phyloP scores from a whole-genome alignment of 1,140 invertebrate genomes.

The Zaprionus ghesquierei region DNA sequence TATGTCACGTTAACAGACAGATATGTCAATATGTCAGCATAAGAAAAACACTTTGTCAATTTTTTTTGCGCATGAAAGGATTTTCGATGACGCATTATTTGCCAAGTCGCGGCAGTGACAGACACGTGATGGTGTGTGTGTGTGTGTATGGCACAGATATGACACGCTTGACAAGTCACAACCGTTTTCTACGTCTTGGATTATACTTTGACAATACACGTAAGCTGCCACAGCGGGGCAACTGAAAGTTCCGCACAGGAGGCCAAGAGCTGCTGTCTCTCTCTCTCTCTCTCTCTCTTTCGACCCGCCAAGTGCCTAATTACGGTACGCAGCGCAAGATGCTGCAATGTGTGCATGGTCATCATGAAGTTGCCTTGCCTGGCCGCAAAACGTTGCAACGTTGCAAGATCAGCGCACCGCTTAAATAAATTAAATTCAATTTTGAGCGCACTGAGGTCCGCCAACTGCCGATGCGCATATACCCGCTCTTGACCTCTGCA shows the following conservation, averaged over 20 bases:
- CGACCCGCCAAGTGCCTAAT: slow-evolving; percentile 9
- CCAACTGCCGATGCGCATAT: slow-evolving; percentile 41
- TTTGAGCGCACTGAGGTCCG: slow-evolving; percentile 51
- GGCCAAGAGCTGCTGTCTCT: background rate
- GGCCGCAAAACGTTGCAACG: background rate
- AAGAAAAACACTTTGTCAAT: background rate
- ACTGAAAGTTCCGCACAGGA: background rate
- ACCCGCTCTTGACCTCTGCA: slow-evolving; percentile 39
- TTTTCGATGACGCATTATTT: background rate
- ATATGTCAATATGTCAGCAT: background rate
- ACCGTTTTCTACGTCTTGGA: background rate
- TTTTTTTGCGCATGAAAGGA: background rate
- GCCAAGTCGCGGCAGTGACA: background rate
- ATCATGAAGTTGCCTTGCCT: slow-evolving; percentile 4
- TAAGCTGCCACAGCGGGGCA: background rate
- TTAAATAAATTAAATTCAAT: slow-evolving; percentile 77
- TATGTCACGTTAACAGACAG: background rate
- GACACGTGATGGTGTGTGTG: background rate
- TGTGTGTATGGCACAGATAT: background rate
- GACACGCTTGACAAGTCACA: background rate
- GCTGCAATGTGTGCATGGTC: background rate
- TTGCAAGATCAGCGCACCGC: slow-evolving; percentile 10
- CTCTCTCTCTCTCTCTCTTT: background rate
- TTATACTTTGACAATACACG: background rate
- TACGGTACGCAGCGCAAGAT: slow-evolving; percentile 8